Base-by-base conservation (phyloP, 1,140 invertebrate species). In the Vollenhovia emeryi region DNA sequence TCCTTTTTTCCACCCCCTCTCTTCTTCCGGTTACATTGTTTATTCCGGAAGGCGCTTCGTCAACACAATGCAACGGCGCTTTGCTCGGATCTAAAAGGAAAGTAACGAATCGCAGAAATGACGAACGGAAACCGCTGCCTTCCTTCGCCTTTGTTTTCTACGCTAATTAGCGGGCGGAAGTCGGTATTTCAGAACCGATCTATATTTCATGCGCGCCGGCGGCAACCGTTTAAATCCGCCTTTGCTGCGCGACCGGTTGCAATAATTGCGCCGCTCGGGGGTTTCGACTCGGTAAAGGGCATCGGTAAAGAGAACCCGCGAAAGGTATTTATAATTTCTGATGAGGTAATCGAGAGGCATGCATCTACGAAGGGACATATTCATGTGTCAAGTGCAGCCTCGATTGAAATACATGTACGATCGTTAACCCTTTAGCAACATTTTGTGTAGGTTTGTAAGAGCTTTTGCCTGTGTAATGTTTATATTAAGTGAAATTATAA, bases 181-280 rank as follows among this genome's bases (percentile, higher is more conserved):
- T 66, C 43, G 24, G 50, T 24, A 50, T 82, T 13, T 24, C 36
- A 45, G 13, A 21, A 57, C n/a, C 52, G n/a, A 82, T 82, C 30
- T n/a, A 73, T 82, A 82, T 82, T 82, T 82, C 52, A 82, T 59
- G 50, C 36, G 27, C 27, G 66, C 66, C 50, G 15, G 11, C 64
- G 64, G 78, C 64, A 40, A 71, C 36, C 27, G 18, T 82, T 82
- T 73, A 82, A 71, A 57, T 24, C 50, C 50, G 7, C 36, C 78
- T 59, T 73, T 82, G 78, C 50, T 24, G 50, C 33, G 27, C 40
- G 78, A 57, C 40, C 18, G 48, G 36, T 71, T 57, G 24, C 24
- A 73, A 82, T 82, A 82, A 73, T 73, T 73, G 50, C 78, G 66
- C 45, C 13, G 78, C 48, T 71, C 27, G 66, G 36, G 66, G 66